A percentile compares a stretch with the other conserved stretches of the same genome.
Evolutionary conservation across 2,113 vertebrate genomes (phyloP).

Genomic region (Labeo catla): DNA sequence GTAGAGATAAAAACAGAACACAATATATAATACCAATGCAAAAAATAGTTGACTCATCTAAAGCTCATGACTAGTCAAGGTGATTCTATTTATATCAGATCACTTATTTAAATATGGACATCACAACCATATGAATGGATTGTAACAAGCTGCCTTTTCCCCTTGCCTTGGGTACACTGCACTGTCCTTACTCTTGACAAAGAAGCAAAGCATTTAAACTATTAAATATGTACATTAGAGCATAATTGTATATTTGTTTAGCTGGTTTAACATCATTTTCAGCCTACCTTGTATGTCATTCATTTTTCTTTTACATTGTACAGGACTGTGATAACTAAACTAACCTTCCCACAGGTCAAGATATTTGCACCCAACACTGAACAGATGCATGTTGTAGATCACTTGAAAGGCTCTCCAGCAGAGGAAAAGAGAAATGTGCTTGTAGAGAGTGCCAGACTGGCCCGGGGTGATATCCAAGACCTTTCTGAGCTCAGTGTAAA

Average conservation of each 20-base stretch:
- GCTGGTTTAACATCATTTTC: neutral
- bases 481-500: conserved; percentile 75
- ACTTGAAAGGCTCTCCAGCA: conserved; percentile 77
- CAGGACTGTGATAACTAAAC: no score
- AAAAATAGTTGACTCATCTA: neutral
- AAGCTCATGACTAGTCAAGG: neutral
- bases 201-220: neutral
- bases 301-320: neutral
- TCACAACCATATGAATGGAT: neutral
- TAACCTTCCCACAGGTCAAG: conserved; percentile 75
- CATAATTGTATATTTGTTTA: neutral
- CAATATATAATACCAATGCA: neutral
- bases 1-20: neutral
- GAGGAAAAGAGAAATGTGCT: conserved; percentile 82
- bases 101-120: neutral
- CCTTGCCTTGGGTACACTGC: neutral
- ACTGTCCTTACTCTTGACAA: neutral
- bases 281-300: neutral
- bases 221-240: neutral
- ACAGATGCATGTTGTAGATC: conserved; percentile 86
- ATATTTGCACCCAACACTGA: conserved; percentile 84
- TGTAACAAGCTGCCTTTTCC: neutral
- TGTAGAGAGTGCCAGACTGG: conserved; percentile 82
- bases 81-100: neutral
- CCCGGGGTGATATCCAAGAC: conserved; percentile 78